Percentiles rank a stretch among this genome's conserved stretches.
Evolutionary conservation across 2,797 vertebrate species (phyloP).

Genomic region (Pristis pectinata): DNA sequence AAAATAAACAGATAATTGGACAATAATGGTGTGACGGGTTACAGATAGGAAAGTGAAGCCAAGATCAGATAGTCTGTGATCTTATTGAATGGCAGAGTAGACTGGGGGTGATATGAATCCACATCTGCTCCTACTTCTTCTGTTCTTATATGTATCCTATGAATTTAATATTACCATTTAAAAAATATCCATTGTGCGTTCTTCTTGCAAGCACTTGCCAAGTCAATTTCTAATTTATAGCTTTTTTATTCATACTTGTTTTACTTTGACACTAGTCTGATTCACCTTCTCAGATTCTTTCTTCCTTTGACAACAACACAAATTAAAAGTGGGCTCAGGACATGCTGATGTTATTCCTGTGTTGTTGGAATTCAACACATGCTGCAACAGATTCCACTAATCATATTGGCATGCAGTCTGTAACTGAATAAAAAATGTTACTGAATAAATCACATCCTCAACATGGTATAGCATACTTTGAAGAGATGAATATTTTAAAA

Average conservation of each 20-base stretch:
- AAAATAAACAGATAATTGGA: too few species aligned
- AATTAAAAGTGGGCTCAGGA: not conserved
- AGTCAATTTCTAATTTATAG: not conserved
- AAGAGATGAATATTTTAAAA: not conserved
- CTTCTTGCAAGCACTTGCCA: not conserved
- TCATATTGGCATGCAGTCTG: not conserved
- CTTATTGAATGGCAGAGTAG: too few species aligned
- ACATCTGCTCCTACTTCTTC: too few species aligned
- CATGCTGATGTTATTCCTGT: not conserved
- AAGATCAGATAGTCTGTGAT: too few species aligned
- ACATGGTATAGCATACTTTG: not conserved
- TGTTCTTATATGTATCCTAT: not conserved
- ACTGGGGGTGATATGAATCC: too few species aligned
- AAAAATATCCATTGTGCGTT: not conserved
- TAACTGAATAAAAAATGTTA: not conserved
- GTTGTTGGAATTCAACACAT: not conserved
- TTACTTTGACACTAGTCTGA: not conserved
- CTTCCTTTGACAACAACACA: not conserved
- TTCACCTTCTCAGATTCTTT: not conserved
- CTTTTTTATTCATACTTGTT: not conserved
- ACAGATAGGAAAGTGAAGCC: too few species aligned
- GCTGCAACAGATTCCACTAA: not conserved
- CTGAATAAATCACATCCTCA: not conserved
- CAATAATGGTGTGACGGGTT: too few species aligned
- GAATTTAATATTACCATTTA: not conserved